phyloP scores from a whole-genome alignment of 2,113 vertebrate species.

The Amphiprion ocellaris region DNA sequence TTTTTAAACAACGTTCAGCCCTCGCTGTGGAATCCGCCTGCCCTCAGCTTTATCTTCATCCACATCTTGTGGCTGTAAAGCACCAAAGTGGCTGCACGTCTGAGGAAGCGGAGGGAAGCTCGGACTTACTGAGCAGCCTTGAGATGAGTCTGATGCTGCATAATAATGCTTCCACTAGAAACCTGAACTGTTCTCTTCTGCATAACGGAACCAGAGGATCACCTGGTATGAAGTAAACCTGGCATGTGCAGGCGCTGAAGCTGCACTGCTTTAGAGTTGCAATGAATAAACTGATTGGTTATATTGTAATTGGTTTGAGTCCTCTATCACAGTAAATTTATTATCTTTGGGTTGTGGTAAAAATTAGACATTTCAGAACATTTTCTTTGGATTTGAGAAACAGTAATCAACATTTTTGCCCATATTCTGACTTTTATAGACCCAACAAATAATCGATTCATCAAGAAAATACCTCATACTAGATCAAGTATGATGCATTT shows the following conservation, averaged over 20 bases:
- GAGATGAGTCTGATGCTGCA: conserved; percentile 24
- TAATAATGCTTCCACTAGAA: conserved; percentile 41
- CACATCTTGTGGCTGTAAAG: conserved; percentile 23
- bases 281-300: too few relatives aligned
- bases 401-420: too few relatives aligned
- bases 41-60: conserved; percentile 32
- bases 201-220: conserved; percentile 6
- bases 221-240: background rate
- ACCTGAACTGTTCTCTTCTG: conserved; percentile 17
- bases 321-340: too few relatives aligned
- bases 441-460: too few relatives aligned
- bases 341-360: too few relatives aligned
- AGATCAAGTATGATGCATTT: too few relatives aligned
- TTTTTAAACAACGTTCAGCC: conserved; percentile 16
- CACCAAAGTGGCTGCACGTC: background rate
- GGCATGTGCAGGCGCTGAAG: background rate
- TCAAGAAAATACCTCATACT: too few relatives aligned
- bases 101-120: conserved; percentile 1
- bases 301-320: too few relatives aligned
- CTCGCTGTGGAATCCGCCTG: conserved; percentile 19
- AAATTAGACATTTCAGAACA: too few relatives aligned
- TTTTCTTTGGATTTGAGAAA: too few relatives aligned
- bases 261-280: too few relatives aligned
- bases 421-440: too few relatives aligned
- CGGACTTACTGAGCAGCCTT: background rate